Conservation (phyloP, 2,888 invertebrate genomes). For the Heteromurus nitidus region DNA sequence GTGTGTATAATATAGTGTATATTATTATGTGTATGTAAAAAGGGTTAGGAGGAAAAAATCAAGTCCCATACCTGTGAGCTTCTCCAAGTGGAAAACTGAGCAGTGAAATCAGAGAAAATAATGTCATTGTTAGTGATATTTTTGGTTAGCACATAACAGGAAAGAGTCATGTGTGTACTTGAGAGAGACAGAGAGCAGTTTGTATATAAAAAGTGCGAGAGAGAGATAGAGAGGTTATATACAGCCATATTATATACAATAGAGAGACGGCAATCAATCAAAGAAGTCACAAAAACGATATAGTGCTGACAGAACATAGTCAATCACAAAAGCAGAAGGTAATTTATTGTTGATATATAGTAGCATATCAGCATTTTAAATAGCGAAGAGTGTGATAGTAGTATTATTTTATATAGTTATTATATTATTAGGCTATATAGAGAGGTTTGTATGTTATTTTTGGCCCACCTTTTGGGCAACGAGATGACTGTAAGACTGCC, state of each 20-base stretch:
- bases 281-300: constrained; percentile 59
- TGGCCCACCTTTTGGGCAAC: constrained; percentile 77
- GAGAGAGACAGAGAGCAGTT: constrained; percentile 16
- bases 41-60: constrained; percentile 10
- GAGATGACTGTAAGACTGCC: constrained; percentile 77
- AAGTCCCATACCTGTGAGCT: constrained; percentile 75
- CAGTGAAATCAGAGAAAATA: constrained; percentile 57
- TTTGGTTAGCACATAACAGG: neutral
- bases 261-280: constrained; percentile 42
- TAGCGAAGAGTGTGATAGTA: constrained; percentile 31
- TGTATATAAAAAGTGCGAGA: constrained; percentile 26
- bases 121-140: constrained; percentile 43
- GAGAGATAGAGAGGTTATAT: constrained; percentile 4
- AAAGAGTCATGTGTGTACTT: neutral
- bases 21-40: constrained; percentile 4
- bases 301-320: constrained; percentile 45
- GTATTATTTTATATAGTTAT: constrained; percentile 28
- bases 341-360: constrained; percentile 23
- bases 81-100: constrained; percentile 76
- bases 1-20: constrained; percentile 5
- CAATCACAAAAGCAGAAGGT: constrained; percentile 52
- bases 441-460: constrained; percentile 36
- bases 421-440: constrained; percentile 20
- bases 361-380: constrained; percentile 11
- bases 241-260: constrained; percentile 9